Evolutionary conservation across 2,888 invertebrate species (phyloP), one percentile per base, ranked within the genome.

Genomic region (Trisateles emortualis): DNA sequence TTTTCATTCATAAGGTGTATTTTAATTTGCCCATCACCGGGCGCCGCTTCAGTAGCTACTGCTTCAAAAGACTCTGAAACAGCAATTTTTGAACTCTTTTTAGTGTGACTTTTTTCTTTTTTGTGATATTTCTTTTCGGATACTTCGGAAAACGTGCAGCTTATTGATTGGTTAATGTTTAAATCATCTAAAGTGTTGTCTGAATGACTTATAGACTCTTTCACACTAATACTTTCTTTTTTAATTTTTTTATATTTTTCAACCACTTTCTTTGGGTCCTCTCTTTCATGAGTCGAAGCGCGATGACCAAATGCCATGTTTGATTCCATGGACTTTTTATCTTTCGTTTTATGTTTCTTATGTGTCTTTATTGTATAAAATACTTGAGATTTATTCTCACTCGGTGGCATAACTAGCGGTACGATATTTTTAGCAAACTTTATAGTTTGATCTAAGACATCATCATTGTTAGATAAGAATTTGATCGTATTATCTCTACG

Each of bases 1-100:
- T 74, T 76, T 10, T 87, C 86, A 46, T 87, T 87, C 90, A 91
- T 92, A 19, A 92, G 76, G 63, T 88, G 86, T 64, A 90, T 79
- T 84, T 91, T 91, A 52, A 91, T 86, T 61, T 79, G 84, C 9
- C 77, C 73, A 10, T 86, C 82, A 11, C 77, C 81, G 33, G 65
- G 50, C 13, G 68, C 52, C 16, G 80, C 71, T 70, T 88, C 87
- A 1, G 83, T 81, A 1, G 88, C 88, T 16, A 90, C 57, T 22
- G 86, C 89, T 72, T 90, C 87, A 51, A 91, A 85, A 5, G 89
- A 88, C 59, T 88, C 86, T 0, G 90, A 88, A 42, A 84, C 59
- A 16, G 72, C 49, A 26, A 84, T 52, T 43, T 83, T 85, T 52
- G 45, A 17, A 17, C 68, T 70, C 44, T 65, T 74, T 50, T 62